These are phyloP conservation scores for Atherinomorus stipes DNA, from an alignment of 2,113 vertebrate species.

Conservation along the genomic window DNA sequence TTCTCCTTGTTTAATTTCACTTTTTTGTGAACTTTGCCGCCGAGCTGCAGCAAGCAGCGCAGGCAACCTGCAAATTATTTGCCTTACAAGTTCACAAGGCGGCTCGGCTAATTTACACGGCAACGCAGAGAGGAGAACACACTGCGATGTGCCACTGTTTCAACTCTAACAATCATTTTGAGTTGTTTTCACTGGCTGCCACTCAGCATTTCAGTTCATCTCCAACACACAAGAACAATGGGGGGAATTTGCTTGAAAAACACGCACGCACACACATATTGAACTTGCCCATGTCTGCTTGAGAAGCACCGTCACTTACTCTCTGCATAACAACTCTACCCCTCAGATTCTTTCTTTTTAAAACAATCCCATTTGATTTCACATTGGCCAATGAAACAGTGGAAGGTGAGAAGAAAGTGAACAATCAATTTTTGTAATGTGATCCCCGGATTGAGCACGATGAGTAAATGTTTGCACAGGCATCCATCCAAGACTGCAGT, in stretches of 20 bases:
- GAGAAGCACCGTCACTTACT: constrained; percentile 57
- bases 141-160: constrained; percentile 56
- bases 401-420: constrained; percentile 81
- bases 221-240: constrained; percentile 64
- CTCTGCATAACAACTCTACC: constrained; percentile 69
- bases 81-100: constrained; percentile 52
- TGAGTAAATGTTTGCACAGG: constrained; percentile 85
- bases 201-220: constrained; percentile 66
- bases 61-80: constrained; percentile 68
- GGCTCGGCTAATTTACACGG: constrained; percentile 62
- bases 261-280: background rate
- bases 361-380: constrained; percentile 79
- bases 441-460: constrained; percentile 79
- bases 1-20: constrained; percentile 64
- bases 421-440: constrained; percentile 85
- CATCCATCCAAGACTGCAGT: constrained; percentile 80
- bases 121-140: constrained; percentile 34
- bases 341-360: constrained; percentile 69
- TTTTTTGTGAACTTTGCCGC: constrained; percentile 71
- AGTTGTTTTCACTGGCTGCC: constrained; percentile 65
- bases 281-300: constrained; percentile 38
- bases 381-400: constrained; percentile 80
- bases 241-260: constrained; percentile 61
- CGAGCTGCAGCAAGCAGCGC: constrained; percentile 31
- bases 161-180: constrained; percentile 66